Conservation (phyloP, 2,888 invertebrate species). For the Charanyca ferruginea region DNA sequence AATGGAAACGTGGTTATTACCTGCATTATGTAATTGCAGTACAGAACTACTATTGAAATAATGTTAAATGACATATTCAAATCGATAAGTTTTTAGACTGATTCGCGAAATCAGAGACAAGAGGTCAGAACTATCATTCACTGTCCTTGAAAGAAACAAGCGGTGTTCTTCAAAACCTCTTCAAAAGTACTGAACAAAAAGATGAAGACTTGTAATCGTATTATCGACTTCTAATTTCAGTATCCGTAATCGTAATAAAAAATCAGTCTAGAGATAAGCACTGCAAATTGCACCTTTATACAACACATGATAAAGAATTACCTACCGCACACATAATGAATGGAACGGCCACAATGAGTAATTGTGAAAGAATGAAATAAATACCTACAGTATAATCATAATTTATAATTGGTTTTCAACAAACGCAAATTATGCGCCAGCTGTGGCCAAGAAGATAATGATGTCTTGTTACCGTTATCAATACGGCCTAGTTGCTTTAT, state of each 20-base stretch:
- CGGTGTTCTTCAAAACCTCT: neutral
- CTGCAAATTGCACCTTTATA: slow-evolving; percentile 20
- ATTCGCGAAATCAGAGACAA: slow-evolving; percentile 10
- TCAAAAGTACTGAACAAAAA: neutral
- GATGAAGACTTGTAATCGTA: slow-evolving; percentile 13
- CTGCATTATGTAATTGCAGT: slow-evolving; percentile 3
- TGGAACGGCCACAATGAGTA: slow-evolving; percentile 48
- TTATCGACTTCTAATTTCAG: slow-evolving; percentile 19
- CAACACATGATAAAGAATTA: slow-evolving; percentile 30
- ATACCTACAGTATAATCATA: slow-evolving; percentile 41
- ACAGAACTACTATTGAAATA: neutral
- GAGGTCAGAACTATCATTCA: slow-evolving; percentile 45
- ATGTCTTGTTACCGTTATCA: slow-evolving; percentile 66
- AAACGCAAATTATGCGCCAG: slow-evolving; percentile 63
- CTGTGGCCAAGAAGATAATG: slow-evolving; percentile 68
- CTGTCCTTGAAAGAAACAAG: slow-evolving; percentile 24
- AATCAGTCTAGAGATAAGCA: slow-evolving; percentile 38
- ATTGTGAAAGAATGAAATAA: slow-evolving; percentile 48
- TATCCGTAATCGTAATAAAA: slow-evolving; percentile 19
- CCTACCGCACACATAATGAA: slow-evolving; percentile 51
- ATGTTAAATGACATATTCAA: neutral
- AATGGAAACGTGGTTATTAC: slow-evolving; percentile 13
- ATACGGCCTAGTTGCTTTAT: slow-evolving; percentile 67
- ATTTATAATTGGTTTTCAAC: slow-evolving; percentile 50
- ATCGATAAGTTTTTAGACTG: neutral